These are phyloP conservation scores for Terebella lapidaria DNA, from an alignment of 2,888 invertebrate genomes.

Conservation along the genomic window DNA sequence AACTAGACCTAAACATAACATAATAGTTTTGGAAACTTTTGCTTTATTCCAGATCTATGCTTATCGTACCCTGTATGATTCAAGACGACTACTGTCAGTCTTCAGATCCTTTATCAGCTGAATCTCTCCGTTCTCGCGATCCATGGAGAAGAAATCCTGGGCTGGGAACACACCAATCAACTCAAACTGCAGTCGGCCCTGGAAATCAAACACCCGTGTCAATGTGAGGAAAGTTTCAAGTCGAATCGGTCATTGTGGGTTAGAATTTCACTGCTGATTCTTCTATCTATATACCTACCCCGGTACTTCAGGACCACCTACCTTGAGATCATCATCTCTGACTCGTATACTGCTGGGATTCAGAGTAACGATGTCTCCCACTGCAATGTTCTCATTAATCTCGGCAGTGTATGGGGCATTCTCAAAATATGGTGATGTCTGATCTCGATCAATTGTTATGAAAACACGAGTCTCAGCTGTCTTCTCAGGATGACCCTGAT, in stretches of 20 bases:
- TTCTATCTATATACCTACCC: no score
- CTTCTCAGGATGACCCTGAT: slow-evolving; percentile 22
- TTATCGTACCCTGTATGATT: no score
- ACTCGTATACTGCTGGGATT: slow-evolving; percentile 16
- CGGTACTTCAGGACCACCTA: background rate
- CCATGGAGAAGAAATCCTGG: slow-evolving; percentile 36
- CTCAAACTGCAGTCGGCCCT: slow-evolving; percentile 36
- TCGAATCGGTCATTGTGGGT: no score
- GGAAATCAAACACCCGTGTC: no score
- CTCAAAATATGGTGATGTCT: slow-evolving; percentile 16
- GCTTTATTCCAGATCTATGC: no score
- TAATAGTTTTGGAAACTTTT: no score
- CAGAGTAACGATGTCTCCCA: slow-evolving; percentile 11
- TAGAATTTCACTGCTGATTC: no score
- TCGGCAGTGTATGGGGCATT: slow-evolving; percentile 18
- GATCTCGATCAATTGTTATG: slow-evolving; percentile 21
- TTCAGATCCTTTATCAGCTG: slow-evolving; percentile 29
- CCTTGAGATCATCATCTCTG: slow-evolving; percentile 19
- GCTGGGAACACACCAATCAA: slow-evolving; percentile 39
- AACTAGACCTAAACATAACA: background rate
- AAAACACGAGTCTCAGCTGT: slow-evolving; percentile 15
- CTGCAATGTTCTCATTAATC: slow-evolving; percentile 13
- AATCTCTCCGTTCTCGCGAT: slow-evolving; percentile 29
- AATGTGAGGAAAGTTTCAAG: no score
- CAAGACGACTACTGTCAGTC: slow-evolving; percentile 31